phyloP scores from a whole-genome alignment of 92 coral and sea anemone genomes.

The Blastomussa wellsi region DNA sequence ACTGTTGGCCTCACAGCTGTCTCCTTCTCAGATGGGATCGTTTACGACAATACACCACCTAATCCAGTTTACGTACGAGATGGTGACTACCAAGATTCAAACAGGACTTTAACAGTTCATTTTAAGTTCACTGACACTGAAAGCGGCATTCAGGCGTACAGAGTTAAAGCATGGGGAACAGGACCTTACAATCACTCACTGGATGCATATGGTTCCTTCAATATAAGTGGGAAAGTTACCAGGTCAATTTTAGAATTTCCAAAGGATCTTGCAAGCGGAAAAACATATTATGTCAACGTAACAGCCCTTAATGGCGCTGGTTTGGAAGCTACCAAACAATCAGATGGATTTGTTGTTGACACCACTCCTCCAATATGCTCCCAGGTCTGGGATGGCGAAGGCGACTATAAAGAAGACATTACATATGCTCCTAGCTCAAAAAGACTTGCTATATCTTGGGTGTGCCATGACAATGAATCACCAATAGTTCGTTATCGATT shows the following conservation, averaged over 20 bases:
- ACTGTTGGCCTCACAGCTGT: conserved; percentile 71
- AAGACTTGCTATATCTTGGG: conserved; percentile 69
- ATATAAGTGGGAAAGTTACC: conserved; percentile 39
- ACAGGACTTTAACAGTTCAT: conserved; percentile 30
- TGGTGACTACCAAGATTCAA: conserved; percentile 64
- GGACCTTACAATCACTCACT: background rate
- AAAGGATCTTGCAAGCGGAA: conserved; percentile 50
- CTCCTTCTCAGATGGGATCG: conserved; percentile 72
- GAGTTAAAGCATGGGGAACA: conserved; percentile 29
- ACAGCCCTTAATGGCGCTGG: conserved; percentile 78
- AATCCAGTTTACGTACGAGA: conserved; percentile 49
- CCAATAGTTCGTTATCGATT: conserved; percentile 62
- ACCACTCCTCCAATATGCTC: conserved; percentile 77
- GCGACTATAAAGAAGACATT: conserved; percentile 33
- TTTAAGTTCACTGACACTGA: conserved; percentile 84
- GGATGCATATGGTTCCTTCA: conserved; percentile 58
- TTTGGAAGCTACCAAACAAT: conserved; percentile 56
- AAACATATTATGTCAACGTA: conserved; percentile 62
- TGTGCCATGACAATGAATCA: conserved; percentile 78
- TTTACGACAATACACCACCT: conserved; percentile 83
- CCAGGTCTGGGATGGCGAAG: conserved; percentile 72
- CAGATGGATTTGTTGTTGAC: conserved; percentile 84
- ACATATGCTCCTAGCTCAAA: conserved; percentile 59
- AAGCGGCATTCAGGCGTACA: conserved; percentile 62
- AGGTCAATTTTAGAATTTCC: conserved; percentile 38